phyloP scores from a whole-genome alignment of 2,888 invertebrate genomes.

The Criorhina ranunculi region DNA sequence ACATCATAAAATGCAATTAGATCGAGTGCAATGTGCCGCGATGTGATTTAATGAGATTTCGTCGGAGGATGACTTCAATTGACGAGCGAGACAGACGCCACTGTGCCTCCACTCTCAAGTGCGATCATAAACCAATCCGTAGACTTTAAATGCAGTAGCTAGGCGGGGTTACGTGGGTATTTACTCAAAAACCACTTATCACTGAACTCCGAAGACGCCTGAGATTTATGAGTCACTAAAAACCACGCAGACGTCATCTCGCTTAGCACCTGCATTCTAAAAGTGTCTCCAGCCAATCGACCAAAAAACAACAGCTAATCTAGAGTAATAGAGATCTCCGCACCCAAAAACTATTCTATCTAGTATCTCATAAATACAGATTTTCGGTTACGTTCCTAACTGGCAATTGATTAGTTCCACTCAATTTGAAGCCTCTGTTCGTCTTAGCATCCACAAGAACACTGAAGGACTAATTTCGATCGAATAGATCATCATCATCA shows the following conservation, averaged over 20 bases:
- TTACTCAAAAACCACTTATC: constrained; percentile 63
- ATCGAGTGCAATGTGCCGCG: constrained; percentile 64
- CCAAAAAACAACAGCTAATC: constrained; percentile 54
- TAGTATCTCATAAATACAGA: constrained; percentile 65
- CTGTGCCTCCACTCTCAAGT: constrained; percentile 50
- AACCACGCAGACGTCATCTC: constrained; percentile 40
- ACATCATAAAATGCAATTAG: constrained; percentile 70
- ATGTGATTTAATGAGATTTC: constrained; percentile 62
- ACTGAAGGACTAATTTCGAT: constrained; percentile 74
- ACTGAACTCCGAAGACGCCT: constrained; percentile 24
- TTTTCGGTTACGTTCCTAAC: constrained; percentile 67
- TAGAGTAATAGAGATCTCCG: constrained; percentile 73
- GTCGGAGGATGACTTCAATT: constrained; percentile 59
- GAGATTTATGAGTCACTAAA: constrained; percentile 66
- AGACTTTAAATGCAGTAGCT: constrained; percentile 15
- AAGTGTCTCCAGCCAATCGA: constrained; percentile 23
- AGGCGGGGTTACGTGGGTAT: constrained; percentile 46
- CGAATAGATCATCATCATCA: constrained; percentile 76
- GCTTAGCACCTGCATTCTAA: constrained; percentile 63
- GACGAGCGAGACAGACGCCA: constrained; percentile 71
- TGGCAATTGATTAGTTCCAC: constrained; percentile 73
- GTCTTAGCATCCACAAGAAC: constrained; percentile 24
- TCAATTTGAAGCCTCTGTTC: constrained; percentile 74
- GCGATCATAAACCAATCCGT: constrained; percentile 50
- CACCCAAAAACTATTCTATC: constrained; percentile 62